Conservation (phyloP, 1,140 invertebrate genomes). For the Yoshiicerus persimilis region DNA sequence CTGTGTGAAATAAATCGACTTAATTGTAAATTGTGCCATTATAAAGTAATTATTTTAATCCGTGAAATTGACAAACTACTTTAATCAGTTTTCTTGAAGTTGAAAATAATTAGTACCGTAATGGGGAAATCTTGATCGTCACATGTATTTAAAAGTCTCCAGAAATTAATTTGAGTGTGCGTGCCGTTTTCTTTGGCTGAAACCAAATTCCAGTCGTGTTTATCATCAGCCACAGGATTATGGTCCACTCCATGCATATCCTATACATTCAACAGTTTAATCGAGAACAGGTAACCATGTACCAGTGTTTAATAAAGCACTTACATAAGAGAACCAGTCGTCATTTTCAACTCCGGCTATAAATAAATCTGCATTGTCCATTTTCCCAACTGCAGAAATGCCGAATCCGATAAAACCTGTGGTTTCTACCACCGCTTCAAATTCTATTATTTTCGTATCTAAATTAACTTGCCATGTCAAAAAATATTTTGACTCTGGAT, state of each 20-base stretch:
- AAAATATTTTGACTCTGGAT: background rate
- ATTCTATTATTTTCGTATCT: background rate
- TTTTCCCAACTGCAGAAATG: background rate
- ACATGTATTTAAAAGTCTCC: background rate
- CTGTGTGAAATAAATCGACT: no score
- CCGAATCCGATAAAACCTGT: background rate
- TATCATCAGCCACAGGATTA: background rate
- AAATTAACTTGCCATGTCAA: background rate
- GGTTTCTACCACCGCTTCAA: background rate
- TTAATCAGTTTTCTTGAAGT: no score
- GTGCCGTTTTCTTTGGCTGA: background rate
- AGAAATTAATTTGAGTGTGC: background rate
- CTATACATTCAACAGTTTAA: no score
- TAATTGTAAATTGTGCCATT: no score
- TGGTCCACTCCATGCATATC: background rate
- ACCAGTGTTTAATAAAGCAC: no score
- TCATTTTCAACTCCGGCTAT: background rate
- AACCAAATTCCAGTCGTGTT: background rate
- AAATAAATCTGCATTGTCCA: background rate
- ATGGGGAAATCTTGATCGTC: background rate
- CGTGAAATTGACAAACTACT: no score
- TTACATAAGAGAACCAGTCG: no score
- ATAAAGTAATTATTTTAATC: no score
- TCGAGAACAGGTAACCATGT: no score
- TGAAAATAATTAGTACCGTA: background rate